Evolutionary conservation across 1,140 invertebrate genomes (phyloP), one percentile per base, ranked within the genome.

Genomic region (Drosophila rhopaloa): DNA sequence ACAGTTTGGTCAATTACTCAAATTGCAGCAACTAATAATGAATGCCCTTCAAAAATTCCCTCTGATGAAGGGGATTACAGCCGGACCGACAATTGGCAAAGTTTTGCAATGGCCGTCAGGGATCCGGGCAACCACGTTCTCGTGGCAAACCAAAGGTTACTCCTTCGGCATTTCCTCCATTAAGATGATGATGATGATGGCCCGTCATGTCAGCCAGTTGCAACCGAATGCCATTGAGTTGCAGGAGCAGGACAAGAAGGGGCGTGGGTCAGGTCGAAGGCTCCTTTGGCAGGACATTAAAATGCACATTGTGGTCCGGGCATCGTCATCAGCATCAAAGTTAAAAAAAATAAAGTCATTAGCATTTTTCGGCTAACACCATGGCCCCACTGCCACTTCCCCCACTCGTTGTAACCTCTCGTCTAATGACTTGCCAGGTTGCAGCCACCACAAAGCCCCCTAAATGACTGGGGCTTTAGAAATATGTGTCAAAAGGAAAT

Each of bases 331-430:
- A 70, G 54, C 76, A 70, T 68, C 76, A 82, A 68, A 82, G 84
- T 89, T 80, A 70, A 83, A 84, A 83, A 83, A 88, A 83, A 88
- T 89, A 88, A 88, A 88, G 83, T 88, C 84, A 88, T 88, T 88
- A 88, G 83, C 84, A 88, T 88, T 77, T 85, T 89, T 88, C 60
- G 83, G 79, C 76, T 88, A 88, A 86, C 83, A 85, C 29, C 44
- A 40, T 10, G 19, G 7, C 29, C 6, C 29, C 29, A 7, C 6
- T 5, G 5, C 29, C 29, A 8, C 29, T 47, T 27, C 13, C 16
- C 16, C 27, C 32, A n/a, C 13, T 57, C 24, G 10, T 13, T 16
- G 50, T 50, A n/a, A 13, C 7, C 51, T 56, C 35, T 70, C 50
- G 55, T 74, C 57, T 82, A 88, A 88, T 89, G 84, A 83, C 84